Percentiles rank a stretch among this genome's conserved stretches.
phyloP scores from a whole-genome alignment of 2,888 invertebrate species.

The Synergus laeviventris region DNA sequence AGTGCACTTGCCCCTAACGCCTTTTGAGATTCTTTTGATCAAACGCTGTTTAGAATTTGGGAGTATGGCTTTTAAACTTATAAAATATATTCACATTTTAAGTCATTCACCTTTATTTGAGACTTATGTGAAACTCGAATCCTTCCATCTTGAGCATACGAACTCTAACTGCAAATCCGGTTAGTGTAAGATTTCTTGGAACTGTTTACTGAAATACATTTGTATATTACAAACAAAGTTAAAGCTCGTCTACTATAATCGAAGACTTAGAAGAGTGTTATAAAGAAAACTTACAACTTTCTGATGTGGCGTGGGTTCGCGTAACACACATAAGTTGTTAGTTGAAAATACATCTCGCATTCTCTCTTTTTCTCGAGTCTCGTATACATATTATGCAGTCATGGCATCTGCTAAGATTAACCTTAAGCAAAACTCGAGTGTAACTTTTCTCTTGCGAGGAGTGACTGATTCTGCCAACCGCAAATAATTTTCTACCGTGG shows the following conservation, averaged over 20 bases:
- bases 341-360: constrained; percentile 29
- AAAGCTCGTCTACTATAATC: background rate
- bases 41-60: no score
- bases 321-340: constrained; percentile 28
- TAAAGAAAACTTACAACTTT: constrained; percentile 36
- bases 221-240: background rate
- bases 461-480: background rate
- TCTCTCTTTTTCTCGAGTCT: constrained; percentile 7
- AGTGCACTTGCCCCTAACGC: background rate
- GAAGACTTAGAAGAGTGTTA: constrained; percentile 10
- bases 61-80: no score
- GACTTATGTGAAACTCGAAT: background rate
- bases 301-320: background rate
- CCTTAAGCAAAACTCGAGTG: constrained; percentile 15
- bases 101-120: background rate
- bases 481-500: constrained; percentile 5
- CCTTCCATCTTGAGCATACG: background rate
- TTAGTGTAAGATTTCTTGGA: background rate
- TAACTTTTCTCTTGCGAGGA: background rate
- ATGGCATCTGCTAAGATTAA: background rate
- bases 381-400: constrained; percentile 15
- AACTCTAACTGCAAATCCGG: background rate
- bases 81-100: background rate
- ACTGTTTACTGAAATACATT: background rate
- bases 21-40: background rate